phyloP scores from a whole-genome alignment of 2,888 invertebrate species.

The Napeogenes sylphis region DNA sequence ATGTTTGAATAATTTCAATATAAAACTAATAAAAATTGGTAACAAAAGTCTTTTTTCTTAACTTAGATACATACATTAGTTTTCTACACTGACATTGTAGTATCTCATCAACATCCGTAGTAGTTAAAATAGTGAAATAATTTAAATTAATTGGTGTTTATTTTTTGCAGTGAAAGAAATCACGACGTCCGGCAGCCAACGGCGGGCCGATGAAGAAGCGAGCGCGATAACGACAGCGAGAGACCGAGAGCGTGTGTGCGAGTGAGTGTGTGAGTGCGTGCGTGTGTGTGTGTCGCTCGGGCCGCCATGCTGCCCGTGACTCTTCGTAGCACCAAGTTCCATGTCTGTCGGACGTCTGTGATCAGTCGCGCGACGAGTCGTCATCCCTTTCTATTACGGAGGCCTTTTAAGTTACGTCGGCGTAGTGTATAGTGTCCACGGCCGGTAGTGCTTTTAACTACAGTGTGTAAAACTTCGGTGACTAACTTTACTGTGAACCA shows the following conservation, averaged over 20 bases:
- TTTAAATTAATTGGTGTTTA: slow-evolving; percentile 28
- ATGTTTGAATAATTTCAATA: slow-evolving; percentile 3
- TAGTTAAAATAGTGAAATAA: slow-evolving; percentile 17
- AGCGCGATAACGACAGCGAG: slow-evolving; percentile 52
- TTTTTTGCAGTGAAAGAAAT: slow-evolving; percentile 67
- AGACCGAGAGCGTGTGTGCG: slow-evolving; percentile 25
- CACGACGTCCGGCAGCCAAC: slow-evolving; percentile 64
- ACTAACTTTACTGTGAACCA: slow-evolving; percentile 45
- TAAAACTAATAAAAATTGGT: neutral
- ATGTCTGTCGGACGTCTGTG: no score
- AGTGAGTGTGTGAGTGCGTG: slow-evolving; percentile 12
- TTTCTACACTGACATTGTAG: neutral
- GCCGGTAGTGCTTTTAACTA: slow-evolving; percentile 8
- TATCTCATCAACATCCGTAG: neutral
- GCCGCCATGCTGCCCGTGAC: slow-evolving; percentile 20
- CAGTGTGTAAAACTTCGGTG: slow-evolving; percentile 37
- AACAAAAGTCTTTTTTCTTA: neutral
- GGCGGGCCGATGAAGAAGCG: slow-evolving; percentile 62
- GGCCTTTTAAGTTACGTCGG: slow-evolving; percentile 44
- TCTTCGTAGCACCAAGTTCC: neutral
- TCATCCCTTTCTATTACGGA: slow-evolving; percentile 39
- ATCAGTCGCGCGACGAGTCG: neutral
- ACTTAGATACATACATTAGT: neutral
- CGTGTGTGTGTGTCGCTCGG: slow-evolving; percentile 16
- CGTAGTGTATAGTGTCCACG: slow-evolving; percentile 25